Base-by-base conservation (phyloP, 2,113 vertebrate species). In the Pithys albifrons region DNA sequence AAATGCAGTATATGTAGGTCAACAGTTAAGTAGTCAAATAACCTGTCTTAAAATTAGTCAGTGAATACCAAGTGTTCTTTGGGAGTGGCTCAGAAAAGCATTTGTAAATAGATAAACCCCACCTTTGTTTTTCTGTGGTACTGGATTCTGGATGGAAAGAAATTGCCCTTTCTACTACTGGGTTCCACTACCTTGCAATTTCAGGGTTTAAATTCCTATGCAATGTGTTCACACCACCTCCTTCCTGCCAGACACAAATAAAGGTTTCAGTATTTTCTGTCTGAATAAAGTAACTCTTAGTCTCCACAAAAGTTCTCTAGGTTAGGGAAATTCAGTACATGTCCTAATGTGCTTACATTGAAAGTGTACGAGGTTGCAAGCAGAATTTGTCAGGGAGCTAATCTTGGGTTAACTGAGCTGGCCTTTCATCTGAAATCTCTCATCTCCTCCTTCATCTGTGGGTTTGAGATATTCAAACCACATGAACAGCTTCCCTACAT, bases 111-210 rank as follows among this genome's bases (percentile, higher is more conserved):
- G 74, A 51, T 91, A 87, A 84, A 82, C 88, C 54, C 65, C 61
- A 49, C 82, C 90, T 91, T 93, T 94, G 72, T 93, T 96, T 90
- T 88, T 59, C 46, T 84, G 18, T 72, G 65, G n/a, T 91, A 48
- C 20, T 89, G 57, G 84, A 79, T 74, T 75, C 49, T 76, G 41
- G 23, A 76, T 27, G 17, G 71, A 48, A 80, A 87, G 46, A 78
- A 85, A 64, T 46, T 46, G 16, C 81, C 35, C 11, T n/a, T 90
- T 96, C 95, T 62, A 85, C 25, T 71, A 24, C 27, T 73, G 35
- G 18, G 14, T 88, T 95, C n/a, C 65, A 87, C 43, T 77, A 83
- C 87, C 51, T 75, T 91, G 62, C 69, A 95, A 66, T 96, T 95
- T 91, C 46, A 69, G 55, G 33, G 41, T 88, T 95, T 86, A 71